These are phyloP conservation scores for Eumeta japonica DNA, from an alignment of 1,140 invertebrate genomes.

Conservation along the genomic window DNA sequence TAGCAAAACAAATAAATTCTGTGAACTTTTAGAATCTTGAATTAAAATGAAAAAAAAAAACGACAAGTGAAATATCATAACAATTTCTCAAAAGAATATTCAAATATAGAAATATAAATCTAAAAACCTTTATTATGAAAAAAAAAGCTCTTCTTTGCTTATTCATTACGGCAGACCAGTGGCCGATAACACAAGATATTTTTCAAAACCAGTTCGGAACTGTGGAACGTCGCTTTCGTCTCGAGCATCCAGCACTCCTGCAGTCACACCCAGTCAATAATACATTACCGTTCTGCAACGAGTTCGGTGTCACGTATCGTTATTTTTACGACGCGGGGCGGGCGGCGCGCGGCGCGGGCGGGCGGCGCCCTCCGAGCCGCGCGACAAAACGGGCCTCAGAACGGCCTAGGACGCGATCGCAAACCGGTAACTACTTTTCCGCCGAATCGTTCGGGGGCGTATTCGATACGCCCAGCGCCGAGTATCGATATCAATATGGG, in stretches of 20 bases:
- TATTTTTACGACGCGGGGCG: conserved; percentile 6
- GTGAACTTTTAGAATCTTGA: no score
- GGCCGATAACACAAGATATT: not conserved
- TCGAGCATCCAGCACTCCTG: no score
- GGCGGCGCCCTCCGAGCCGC: not conserved
- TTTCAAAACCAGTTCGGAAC: not conserved
- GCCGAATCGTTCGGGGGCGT: conserved; percentile 28
- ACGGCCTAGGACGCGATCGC: conserved; percentile 36
- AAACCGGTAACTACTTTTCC: conserved; percentile 52
- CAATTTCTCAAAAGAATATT: no score
- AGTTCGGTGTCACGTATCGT: conserved; percentile 7
- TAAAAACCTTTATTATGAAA: no score
- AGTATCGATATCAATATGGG: no score
- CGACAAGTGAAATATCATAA: no score
- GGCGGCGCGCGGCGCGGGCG: not conserved
- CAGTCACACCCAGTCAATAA: conserved; percentile 42
- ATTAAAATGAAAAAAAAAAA: no score
- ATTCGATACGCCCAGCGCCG: no score
- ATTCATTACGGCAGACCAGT: not conserved
- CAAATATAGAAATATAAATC: no score
- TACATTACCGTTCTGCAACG: conserved; percentile 23
- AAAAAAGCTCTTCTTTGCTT: not conserved
- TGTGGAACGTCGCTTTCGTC: no score
- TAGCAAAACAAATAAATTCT: no score
- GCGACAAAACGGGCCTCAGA: conserved; percentile 10